Evolutionary conservation across 2,113 vertebrate genomes (phyloP), one percentile per base, ranked within the genome.

Genomic region (Anthoscopus minutus): DNA sequence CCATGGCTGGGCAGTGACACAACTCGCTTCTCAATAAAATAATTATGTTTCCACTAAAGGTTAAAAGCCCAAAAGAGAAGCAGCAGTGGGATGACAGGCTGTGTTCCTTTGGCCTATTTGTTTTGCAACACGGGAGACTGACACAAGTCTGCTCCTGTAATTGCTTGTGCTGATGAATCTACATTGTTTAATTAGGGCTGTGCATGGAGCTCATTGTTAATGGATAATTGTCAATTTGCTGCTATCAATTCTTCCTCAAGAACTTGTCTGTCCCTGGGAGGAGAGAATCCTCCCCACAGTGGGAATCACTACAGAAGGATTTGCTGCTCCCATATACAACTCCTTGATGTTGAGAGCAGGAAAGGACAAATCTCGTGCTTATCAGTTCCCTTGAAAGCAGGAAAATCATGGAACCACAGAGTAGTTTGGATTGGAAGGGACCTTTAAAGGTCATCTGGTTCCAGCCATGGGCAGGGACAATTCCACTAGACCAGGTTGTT

Each of bases 131-230:
- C 0, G 92, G 88, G 71, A 95, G 94, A 60, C 18, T 45, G 85
- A 51, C 80, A 67, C 23, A 62, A 89, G 81, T 17, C 76, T 81
- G 89, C 82, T 95, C 82, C 67, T 48, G 2, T 96, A 93, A 96
- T 96, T 96, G 96, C 85, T 58, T 45, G 67, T 83, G 79, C 85
- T 95, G 94, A 93, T 93, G 79, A 95, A 88, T 81, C 56, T 73
- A 79, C 89, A 90, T 92, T 95, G 92, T 67, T 94, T 95, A 96
- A 97, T 96, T 93, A 88, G 92, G 86, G 42, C 86, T 90, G 92
- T 8, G 27, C 67, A 69, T 1, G 30, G 71, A 72, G 92, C 92
- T 86, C 85, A 15, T 80, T 1, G 0, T 37, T 88, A 88, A 92
- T 35, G 82, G 92, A 9, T 70, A 86, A 92, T 88, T 35, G 10